Evolutionary conservation across 2,113 vertebrate species (phyloP).

Genomic region (Prochilodus magdalenae): DNA sequence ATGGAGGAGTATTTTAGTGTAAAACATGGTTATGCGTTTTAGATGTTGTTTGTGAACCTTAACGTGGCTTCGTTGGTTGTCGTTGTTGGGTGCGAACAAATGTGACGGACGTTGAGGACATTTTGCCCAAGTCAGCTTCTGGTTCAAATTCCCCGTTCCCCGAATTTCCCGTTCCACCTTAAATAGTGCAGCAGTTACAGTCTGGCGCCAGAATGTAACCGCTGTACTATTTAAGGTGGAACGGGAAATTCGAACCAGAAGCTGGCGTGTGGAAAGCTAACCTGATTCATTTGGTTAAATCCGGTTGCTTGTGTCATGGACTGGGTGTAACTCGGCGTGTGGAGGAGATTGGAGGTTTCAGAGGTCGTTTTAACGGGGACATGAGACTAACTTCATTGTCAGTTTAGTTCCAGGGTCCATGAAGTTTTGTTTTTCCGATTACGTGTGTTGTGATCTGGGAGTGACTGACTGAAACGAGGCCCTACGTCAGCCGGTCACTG

Average conservation of each 20-base stretch:
- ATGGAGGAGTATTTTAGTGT: background rate
- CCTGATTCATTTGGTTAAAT: constrained; percentile 27
- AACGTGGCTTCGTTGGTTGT: background rate
- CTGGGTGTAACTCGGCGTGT: background rate
- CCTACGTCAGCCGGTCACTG: background rate
- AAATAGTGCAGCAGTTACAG: too few relatives aligned
- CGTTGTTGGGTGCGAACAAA: background rate
- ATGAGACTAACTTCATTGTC: too few relatives aligned
- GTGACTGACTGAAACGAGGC: background rate
- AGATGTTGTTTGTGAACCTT: background rate
- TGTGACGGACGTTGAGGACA: background rate
- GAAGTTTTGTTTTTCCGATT: background rate
- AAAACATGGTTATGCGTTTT: too few relatives aligned
- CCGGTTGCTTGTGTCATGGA: constrained; percentile 29
- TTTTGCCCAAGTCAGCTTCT: background rate
- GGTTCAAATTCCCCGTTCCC: too few relatives aligned
- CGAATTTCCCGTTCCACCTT: too few relatives aligned
- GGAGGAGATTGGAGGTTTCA: background rate
- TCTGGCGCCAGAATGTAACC: too few relatives aligned
- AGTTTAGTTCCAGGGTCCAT: background rate
- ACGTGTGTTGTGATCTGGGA: background rate
- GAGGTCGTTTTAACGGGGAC: background rate
- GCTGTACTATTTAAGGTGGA: too few relatives aligned
- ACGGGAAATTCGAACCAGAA: too few relatives aligned
- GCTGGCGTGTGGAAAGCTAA: too few relatives aligned